A percentile compares a stretch with the other conserved stretches of the same genome.
Conservation (phyloP, 2,888 invertebrate genomes). For the Thereva nobilitata region DNA sequence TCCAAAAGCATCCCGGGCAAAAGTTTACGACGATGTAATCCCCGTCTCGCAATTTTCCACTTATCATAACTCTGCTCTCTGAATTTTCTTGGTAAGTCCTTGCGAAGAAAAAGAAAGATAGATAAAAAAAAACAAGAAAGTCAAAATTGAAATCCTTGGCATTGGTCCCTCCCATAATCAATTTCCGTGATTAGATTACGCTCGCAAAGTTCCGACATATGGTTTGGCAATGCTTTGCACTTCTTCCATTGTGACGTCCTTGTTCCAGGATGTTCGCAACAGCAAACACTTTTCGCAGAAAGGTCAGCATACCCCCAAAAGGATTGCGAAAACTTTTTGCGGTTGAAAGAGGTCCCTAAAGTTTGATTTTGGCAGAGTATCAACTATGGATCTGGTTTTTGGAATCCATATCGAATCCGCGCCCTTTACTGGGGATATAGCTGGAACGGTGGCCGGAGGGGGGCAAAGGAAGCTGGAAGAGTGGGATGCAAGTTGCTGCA, state of each 20-base stretch:
- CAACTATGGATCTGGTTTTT: conserved; percentile 28
- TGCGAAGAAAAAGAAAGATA: too few species aligned
- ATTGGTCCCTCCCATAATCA: conserved; percentile 47
- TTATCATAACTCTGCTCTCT: conserved; percentile 24
- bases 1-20: background rate
- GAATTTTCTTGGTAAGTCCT: conserved; percentile 1
- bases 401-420: conserved; percentile 16
- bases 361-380: conserved; percentile 33
- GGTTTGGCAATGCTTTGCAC: conserved; percentile 48
- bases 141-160: conserved; percentile 35
- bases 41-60: conserved; percentile 27
- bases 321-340: conserved; percentile 34
- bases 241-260: conserved; percentile 31
- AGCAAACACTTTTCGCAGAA: conserved; percentile 34
- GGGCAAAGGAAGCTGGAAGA: background rate
- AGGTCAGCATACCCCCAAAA: conserved; percentile 33
- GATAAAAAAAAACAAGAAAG: conserved; percentile 15
- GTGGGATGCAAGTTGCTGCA: conserved; percentile 2
- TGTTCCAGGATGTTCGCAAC: conserved; percentile 35
- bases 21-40: conserved; percentile 1
- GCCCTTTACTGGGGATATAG: background rate
- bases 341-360: conserved; percentile 32
- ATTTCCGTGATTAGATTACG: conserved; percentile 52
- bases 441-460: background rate
- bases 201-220: conserved; percentile 50